Conservation (phyloP, 2,888 invertebrate species). For the Dromius quadrimaculatus region DNA sequence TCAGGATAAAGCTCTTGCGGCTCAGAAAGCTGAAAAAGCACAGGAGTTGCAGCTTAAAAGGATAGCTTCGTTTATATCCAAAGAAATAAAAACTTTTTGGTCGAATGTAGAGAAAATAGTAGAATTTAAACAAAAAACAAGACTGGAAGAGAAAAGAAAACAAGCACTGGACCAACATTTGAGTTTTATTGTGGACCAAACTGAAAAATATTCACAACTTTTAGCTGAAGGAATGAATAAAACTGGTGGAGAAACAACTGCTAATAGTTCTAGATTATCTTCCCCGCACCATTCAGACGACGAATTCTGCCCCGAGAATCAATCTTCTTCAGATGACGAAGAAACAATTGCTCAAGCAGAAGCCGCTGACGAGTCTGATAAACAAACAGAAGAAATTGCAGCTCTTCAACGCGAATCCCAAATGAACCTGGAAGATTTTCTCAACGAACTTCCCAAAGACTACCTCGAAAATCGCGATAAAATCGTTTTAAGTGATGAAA, state of each 20-base stretch:
- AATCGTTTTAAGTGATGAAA: slow-evolving; percentile 67
- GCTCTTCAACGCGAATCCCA: slow-evolving; percentile 90
- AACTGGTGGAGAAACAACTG: slow-evolving; percentile 59
- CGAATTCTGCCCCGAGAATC: slow-evolving; percentile 86
- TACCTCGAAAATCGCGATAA: slow-evolving; percentile 79
- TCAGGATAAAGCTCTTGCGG: slow-evolving; percentile 90
- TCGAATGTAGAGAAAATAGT: slow-evolving; percentile 95
- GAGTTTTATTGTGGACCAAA: slow-evolving; percentile 97
- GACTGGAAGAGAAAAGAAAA: slow-evolving; percentile 94
- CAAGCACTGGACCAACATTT: slow-evolving; percentile 96
- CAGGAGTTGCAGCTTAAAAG: slow-evolving; percentile 87
- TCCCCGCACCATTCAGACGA: slow-evolving; percentile 66
- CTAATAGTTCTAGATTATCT: slow-evolving; percentile 30
- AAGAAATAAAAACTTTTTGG: slow-evolving; percentile 96
- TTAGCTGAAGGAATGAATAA: slow-evolving; percentile 88
- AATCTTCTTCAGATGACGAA: slow-evolving; percentile 88
- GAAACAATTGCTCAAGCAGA: slow-evolving; percentile 93
- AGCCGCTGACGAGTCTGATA: slow-evolving; percentile 69
- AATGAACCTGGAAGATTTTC: slow-evolving; percentile 88
- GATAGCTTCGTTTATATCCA: slow-evolving; percentile 91
- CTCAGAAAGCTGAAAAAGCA: slow-evolving; percentile 91
- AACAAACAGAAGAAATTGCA: slow-evolving; percentile 81
- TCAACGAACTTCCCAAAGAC: slow-evolving; percentile 83
- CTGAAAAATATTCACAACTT: slow-evolving; percentile 95
- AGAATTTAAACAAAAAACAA: slow-evolving; percentile 92